A percentile compares a stretch with the other conserved stretches of the same genome.
phyloP scores from a whole-genome alignment of 1,140 invertebrate genomes.

The Drosophila cardini region DNA sequence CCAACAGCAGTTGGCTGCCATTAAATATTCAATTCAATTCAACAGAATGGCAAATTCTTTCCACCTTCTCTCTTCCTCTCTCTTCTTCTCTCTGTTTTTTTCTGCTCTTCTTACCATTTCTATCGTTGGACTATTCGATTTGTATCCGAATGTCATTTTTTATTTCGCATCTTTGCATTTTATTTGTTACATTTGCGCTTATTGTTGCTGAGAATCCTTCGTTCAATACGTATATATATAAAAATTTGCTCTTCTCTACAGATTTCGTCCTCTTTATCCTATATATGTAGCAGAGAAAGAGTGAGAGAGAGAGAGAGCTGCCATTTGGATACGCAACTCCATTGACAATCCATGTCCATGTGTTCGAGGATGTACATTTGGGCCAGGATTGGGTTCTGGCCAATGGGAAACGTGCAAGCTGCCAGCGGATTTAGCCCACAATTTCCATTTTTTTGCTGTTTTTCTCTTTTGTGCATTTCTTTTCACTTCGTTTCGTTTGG shows the following conservation, averaged over 20 bases:
- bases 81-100: conserved; percentile 1
- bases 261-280: background rate
- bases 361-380: conserved; percentile 62
- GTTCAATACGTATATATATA: conserved; percentile 27
- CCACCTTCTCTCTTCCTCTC: background rate
- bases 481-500: background rate
- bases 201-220: conserved; percentile 49
- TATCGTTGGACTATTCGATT: conserved; percentile 65
- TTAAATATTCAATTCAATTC: conserved; percentile 80
- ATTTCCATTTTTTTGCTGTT: conserved; percentile 40
- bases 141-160: conserved; percentile 84
- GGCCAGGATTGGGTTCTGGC: conserved; percentile 37
- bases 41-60: conserved; percentile 32
- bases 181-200: conserved; percentile 79
- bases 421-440: conserved; percentile 74
- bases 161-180: conserved; percentile 81
- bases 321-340: conserved; percentile 72
- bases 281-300: conserved; percentile 24
- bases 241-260: conserved; percentile 4
- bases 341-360: conserved; percentile 77
- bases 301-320: conserved; percentile 21
- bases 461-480: conserved; percentile 62
- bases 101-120: conserved; percentile 17
- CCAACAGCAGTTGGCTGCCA: conserved; percentile 74
- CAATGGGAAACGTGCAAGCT: conserved; percentile 73